These are phyloP conservation scores for Embidobia sp. DNA, from an alignment of 2,888 invertebrate genomes.

Conservation along the genomic window DNA sequence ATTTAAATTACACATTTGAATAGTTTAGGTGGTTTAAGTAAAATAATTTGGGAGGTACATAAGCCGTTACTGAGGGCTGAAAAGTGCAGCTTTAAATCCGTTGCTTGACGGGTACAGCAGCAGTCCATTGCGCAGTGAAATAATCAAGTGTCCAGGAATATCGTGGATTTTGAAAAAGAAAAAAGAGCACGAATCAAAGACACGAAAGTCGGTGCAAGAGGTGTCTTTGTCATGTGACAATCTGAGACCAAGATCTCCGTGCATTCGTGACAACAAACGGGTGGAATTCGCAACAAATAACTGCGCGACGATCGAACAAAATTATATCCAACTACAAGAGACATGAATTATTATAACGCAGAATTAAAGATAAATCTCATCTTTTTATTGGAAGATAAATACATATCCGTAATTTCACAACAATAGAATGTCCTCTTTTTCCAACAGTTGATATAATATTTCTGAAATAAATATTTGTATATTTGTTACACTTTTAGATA, in stretches of 20 bases:
- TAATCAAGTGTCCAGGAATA: conserved; percentile 77
- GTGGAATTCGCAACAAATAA: conserved; percentile 58
- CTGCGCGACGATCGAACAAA: conserved; percentile 30
- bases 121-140: conserved; percentile 86
- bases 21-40: too few relatives aligned
- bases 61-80: conserved; percentile 87
- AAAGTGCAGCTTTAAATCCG: conserved; percentile 89
- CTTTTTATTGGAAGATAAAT: conserved; percentile 52
- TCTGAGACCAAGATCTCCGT: conserved; percentile 68
- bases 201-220: conserved; percentile 25
- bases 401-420: conserved; percentile 49
- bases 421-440: conserved; percentile 45
- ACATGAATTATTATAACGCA: too few relatives aligned
- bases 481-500: conserved; percentile 17
- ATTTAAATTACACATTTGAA: too few relatives aligned
- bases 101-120: conserved; percentile 90
- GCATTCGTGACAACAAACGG: conserved; percentile 55
- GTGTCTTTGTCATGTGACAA: conserved; percentile 37
- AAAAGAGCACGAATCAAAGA: conserved; percentile 37
- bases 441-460: conserved; percentile 45
- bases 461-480: conserved; percentile 44
- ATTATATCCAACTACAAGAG: not conserved
- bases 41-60: too few relatives aligned
- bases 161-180: conserved; percentile 68
- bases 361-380: conserved; percentile 43